Evolutionary conservation across 2,797 vertebrate species (phyloP), one percentile per base, ranked within the genome.

Genomic region (Telmatherina bonti): DNA sequence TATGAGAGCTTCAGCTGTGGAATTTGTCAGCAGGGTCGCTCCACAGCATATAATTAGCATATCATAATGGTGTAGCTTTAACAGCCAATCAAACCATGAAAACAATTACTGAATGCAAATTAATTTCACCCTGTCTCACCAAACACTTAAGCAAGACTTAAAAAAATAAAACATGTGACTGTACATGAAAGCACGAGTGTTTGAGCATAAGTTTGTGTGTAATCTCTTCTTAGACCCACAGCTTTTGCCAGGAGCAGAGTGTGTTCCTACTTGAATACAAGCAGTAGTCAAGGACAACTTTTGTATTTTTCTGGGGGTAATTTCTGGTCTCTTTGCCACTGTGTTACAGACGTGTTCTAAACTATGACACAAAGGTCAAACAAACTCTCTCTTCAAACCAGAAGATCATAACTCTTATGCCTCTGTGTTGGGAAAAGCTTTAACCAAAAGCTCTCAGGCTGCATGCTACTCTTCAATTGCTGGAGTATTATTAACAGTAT

Each of bases 11-110:
- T 74, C 49, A 26, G 38, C 62, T 58, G 63, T 35, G 67, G 60
- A 68, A 38, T 63, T 1, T 69, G 55, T 72, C 27, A 2, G 52
- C n/a, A 49, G 16, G 52, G 20, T 29, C 3, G 51, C 53, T 79
- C 71, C 62, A 64, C 56, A 65, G 74, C 66, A 64, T 71, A 10
- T 71, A 36, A 84, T 89, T 81, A 86, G 79, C 82, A 90, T 84
- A 80, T 83, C 29, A 67, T 30, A 70, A 56, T 18, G 62, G 62
- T 80, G 79, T 78, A 64, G 67, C 73, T 70, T 69, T 73, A 76
- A 76, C 76, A 81, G 57, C 73, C 74, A 85, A 79, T 87, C 84
- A 86, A 58, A 76, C 20, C 26, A 49, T 38, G 67, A 30, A 67
- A 68, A 73, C 60, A 2, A 43, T 5, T 36, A 69, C 70, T 74